Conservation (phyloP, 2,888 invertebrate species). For the Tineola bisselliella region DNA sequence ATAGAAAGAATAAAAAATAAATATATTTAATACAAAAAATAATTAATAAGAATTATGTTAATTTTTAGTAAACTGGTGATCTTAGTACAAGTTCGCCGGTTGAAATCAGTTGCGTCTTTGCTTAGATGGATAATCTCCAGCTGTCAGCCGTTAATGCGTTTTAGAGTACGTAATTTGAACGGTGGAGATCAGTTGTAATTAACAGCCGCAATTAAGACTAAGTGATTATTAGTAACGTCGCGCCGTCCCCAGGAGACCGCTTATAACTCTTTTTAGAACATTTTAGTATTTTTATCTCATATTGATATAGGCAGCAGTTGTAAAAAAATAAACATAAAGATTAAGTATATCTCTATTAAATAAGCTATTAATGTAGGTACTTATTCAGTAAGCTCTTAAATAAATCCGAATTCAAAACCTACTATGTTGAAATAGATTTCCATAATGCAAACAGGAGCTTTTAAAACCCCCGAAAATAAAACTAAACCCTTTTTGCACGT, state of each 20-base stretch:
- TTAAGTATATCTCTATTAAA: neutral
- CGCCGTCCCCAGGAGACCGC: slow-evolving; percentile 19
- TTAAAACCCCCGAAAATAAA: neutral
- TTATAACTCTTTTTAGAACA: slow-evolving; percentile 1
- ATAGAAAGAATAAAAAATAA: too few relatives aligned
- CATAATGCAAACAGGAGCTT: neutral
- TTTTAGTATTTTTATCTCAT: neutral
- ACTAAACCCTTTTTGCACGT: neutral
- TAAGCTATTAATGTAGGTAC: neutral
- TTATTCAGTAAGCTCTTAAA: neutral
- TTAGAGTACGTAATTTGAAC: slow-evolving; percentile 70
- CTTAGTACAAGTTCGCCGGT: neutral
- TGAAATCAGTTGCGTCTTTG: slow-evolving; percentile 39
- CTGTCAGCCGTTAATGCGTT: slow-evolving; percentile 67
- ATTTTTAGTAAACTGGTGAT: neutral
- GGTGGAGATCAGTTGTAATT: slow-evolving; percentile 65
- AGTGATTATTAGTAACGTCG: slow-evolving; percentile 59
- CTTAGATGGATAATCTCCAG: slow-evolving; percentile 67
- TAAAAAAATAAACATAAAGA: neutral
- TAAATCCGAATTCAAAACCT: neutral
- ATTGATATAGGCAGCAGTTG: neutral
- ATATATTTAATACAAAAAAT: too few relatives aligned
- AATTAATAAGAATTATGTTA: neutral
- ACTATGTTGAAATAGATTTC: neutral
- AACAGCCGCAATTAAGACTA: slow-evolving; percentile 63